Evolutionary conservation across 30 jellyfish, hydroid and myxozoan species (phyloP), one percentile per base, ranked within the genome.

Genomic region (Cassiopea xamachana): DNA sequence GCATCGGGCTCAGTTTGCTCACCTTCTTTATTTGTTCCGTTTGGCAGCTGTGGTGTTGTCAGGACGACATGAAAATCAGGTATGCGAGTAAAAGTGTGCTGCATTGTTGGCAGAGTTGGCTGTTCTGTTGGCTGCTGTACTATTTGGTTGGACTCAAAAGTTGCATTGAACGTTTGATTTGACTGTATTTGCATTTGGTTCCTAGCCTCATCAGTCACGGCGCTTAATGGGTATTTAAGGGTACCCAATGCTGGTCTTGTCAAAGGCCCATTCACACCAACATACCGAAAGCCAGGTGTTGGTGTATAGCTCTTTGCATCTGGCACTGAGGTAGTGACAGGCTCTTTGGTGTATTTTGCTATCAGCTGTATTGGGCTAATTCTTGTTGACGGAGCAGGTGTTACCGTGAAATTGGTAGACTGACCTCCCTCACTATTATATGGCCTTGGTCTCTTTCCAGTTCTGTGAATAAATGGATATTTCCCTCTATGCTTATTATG

Each of bases 61-160:
- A 88, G 73, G 72, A 88, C 95, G 18, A 18, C 91, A 1, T 89
- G 95, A 70, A 88, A 88, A 81, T 88, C 95, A 0, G 95, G 95
- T 13, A 88, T 79, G 19, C 95, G 90, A 18, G 95, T 88, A 61
- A 88, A 88, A 62, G 95, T 88, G 10, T 49, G 87, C 64, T 46
- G 12, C 89, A 88, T 78, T 17, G 95, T 88, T 15, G 95, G 95
- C 18, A 82, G 82, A 39, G 90, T 15, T 13, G 95, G 87, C 50
- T n/a, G 69, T 3, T 82, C 72, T 5, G 95, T 88, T 9, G 95
- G 88, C 44, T 16, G 62, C 73, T 87, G 49, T 7, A 8, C 74
- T 48, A 90, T 77, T 3, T 79, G 69, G 67, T 88, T 88, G 8
- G 90, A 90, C 73, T 55, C 83, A 90, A 86, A 88, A 75, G 95